Percentiles rank a stretch among this genome's conserved stretches.
Conservation (phyloP, 2,113 vertebrate species). For the Lampris incognitus region DNA sequence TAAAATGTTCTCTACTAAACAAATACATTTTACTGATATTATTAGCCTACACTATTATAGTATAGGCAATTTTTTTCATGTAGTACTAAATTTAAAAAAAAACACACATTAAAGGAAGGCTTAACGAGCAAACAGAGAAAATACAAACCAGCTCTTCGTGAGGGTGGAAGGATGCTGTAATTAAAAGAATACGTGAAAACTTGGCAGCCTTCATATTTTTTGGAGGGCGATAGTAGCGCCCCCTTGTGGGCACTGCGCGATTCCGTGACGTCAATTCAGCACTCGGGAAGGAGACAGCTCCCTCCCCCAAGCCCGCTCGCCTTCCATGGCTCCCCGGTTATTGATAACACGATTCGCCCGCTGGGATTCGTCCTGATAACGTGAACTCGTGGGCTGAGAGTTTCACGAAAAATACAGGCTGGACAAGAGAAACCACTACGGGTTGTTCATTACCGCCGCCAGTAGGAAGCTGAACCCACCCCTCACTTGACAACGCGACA, state of each 20-base stretch:
- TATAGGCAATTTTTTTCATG: too few species aligned
- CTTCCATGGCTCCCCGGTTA: slow-evolving; percentile 78
- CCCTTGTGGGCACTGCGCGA: slow-evolving; percentile 62
- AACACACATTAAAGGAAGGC: too few species aligned
- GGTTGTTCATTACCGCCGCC: slow-evolving; percentile 50
- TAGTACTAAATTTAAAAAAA: too few species aligned
- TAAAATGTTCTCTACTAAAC: too few species aligned
- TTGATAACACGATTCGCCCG: slow-evolving; percentile 78
- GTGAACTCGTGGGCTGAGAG: slow-evolving; percentile 62
- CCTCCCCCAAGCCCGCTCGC: slow-evolving; percentile 75
- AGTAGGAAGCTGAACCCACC: slow-evolving; percentile 73
- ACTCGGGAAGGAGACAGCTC: slow-evolving; percentile 82
- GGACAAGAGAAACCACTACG: slow-evolving; percentile 51
- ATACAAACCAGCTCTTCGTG: too few species aligned
- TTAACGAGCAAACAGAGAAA: too few species aligned
- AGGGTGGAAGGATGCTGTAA: slow-evolving; percentile 16
- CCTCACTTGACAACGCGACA: slow-evolving; percentile 81
- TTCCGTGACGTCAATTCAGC: slow-evolving; percentile 85
- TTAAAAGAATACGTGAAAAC: slow-evolving; percentile 19
- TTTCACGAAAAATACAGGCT: slow-evolving; percentile 43
- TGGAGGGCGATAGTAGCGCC: slow-evolving; percentile 60
- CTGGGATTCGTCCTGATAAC: slow-evolving; percentile 75
- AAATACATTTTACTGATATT: too few species aligned
- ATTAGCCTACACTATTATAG: too few species aligned
- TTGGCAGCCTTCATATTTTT: slow-evolving; percentile 10